Base-by-base conservation (phyloP, 2,797 vertebrate genomes). In the Poecilia wingei region DNA sequence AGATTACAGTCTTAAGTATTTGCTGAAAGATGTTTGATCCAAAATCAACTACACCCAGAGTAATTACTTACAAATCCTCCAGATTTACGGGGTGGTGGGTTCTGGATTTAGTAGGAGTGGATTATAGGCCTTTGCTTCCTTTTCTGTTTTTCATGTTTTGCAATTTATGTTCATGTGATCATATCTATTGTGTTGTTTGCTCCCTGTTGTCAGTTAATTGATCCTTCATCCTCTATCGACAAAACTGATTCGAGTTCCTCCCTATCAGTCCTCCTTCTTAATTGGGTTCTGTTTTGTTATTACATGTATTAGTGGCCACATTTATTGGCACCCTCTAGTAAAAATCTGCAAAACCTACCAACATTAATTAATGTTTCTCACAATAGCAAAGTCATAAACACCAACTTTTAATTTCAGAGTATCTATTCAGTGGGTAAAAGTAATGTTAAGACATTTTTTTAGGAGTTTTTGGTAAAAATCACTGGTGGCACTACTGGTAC, bases 21-120 rank as follows among this genome's bases (percentile, higher is more conserved):
- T 72, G 83, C 36, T 59, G 31, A 84, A 47, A 72, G 59, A 64
- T 57, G n/a, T 82, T 75, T 76, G 47, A 49, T 39, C 71, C 16
- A 47, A 84, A 88, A 82, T 83, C 73, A 80, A 46, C 81, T 72
- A 61, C 49, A 87, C 28, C 12, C 18, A 18, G 14, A 49, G 70
- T 70, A 45, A 66, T 66, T 66, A 66, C 33, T 33, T 66, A 66
- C 61, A 66, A 66, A 66, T 66, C 61, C 1, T 66, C 33, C 61
- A 39, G 33, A 39, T 39, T 66, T 66, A 64, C 59, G 20, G 33
- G 18, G 16, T 66, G 18, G 18, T 39, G 18, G 33, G 18, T 7
- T 39, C 61, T 66, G 18, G 33, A 2, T 66, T 66, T 66, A 22
- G 33, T 39, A 36, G 33, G 16, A 22, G 33, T 66, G 3, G 18